Evolutionary conservation across 2,797 vertebrate species (phyloP).

Genomic region (Halcyon badia): DNA sequence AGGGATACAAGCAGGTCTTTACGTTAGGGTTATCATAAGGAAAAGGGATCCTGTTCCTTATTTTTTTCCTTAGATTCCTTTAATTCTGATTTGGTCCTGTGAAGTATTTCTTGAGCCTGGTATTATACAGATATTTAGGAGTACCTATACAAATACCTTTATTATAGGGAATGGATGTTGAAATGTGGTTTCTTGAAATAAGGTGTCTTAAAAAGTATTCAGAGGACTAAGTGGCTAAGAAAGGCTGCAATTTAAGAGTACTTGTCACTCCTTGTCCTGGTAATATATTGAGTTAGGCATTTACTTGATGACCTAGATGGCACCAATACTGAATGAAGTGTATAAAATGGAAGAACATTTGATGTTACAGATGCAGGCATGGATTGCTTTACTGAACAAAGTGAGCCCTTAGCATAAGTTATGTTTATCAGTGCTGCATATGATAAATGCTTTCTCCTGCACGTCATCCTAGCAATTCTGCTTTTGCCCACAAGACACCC

Average conservation of each 20-base stretch:
- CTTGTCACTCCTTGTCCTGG: not conserved
- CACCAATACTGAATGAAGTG: not conserved
- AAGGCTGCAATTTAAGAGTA: not conserved
- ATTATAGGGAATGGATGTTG: not conserved
- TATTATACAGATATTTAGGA: not conserved
- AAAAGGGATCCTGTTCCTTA: not conserved
- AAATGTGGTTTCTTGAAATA: not conserved
- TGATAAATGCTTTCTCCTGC: not conserved
- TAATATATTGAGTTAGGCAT: not conserved
- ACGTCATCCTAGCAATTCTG: not conserved
- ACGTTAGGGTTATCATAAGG: not conserved
- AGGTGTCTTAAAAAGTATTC: not conserved
- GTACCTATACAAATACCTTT: not conserved
- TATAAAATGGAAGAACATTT: not conserved
- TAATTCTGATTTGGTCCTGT: not conserved
- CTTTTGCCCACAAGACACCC: not conserved
- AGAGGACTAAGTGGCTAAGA: not conserved
- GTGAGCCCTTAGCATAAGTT: not conserved
- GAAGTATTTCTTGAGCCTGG: not conserved
- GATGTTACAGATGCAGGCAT: not conserved
- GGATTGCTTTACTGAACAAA: not conserved
- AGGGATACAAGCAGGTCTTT: not conserved
- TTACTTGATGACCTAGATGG: not conserved
- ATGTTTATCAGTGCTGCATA: fast-evolving
- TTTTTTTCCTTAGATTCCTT: not conserved